Conservation (phyloP, 2,888 invertebrate species). For the Apamea sordens region DNA sequence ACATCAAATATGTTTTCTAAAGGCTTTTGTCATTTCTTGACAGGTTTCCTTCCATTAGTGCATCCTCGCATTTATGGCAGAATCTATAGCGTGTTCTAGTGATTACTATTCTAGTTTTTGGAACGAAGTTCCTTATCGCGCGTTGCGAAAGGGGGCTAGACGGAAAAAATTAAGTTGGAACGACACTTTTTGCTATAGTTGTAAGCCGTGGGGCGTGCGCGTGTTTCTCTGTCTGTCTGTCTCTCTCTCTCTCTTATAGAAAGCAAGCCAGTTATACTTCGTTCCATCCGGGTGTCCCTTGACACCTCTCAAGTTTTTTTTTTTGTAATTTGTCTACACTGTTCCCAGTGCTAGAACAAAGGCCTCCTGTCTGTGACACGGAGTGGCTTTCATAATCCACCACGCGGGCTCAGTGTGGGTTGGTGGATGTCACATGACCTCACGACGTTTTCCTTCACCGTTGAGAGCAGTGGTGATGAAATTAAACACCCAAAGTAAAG, state of each 20-base stretch:
- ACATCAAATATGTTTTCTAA: background rate
- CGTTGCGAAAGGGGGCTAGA: too few relatives aligned
- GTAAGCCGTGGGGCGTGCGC: too few relatives aligned
- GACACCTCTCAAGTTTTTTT: too few relatives aligned
- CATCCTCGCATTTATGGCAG: background rate
- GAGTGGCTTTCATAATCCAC: too few relatives aligned
- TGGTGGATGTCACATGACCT: background rate
- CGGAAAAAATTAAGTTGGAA: too few relatives aligned
- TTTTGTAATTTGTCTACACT: background rate
- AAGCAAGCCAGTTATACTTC: too few relatives aligned
- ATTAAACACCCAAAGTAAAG: too few relatives aligned
- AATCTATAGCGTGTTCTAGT: background rate
- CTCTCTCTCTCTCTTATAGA: too few relatives aligned
- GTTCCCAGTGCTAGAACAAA: background rate
- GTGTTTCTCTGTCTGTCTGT: too few relatives aligned
- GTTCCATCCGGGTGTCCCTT: too few relatives aligned
- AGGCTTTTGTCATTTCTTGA: background rate
- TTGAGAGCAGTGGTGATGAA: background rate
- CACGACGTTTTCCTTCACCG: background rate
- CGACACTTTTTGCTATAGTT: too few relatives aligned
- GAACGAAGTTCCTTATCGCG: too few relatives aligned
- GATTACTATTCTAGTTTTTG: background rate
- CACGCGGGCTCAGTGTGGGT: background rate
- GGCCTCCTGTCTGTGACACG: background rate
- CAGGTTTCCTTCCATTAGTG: background rate